Conservation (phyloP, 2,113 vertebrate species). For the Corynorhinus townsendii region DNA sequence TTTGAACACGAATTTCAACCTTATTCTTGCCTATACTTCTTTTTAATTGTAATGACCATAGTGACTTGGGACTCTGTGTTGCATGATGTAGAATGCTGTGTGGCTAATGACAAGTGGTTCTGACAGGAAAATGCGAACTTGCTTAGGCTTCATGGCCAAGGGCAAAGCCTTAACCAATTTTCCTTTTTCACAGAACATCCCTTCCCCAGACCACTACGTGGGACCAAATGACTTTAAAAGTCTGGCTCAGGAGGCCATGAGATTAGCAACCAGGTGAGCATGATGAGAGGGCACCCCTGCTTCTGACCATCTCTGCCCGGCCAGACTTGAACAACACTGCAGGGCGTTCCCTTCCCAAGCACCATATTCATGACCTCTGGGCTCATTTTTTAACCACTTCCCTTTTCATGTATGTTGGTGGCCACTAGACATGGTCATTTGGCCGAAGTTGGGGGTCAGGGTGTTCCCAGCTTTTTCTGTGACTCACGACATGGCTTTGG, state of each 20-base stretch:
- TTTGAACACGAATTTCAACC: neutral
- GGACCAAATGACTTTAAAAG: constrained; percentile 74
- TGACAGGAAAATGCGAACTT: neutral
- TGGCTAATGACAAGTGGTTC: neutral
- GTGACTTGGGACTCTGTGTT: neutral
- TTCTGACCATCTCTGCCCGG: neutral
- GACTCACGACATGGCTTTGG: constrained; percentile 23
- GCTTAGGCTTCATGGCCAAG: neutral
- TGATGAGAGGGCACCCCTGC: accelerated
- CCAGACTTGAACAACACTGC: neutral
- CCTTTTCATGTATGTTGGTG: neutral
- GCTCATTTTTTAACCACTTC: neutral
- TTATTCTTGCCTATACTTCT: neutral
- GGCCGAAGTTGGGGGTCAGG: neutral
- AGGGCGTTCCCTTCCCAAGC: neutral
- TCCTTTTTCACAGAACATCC: constrained; percentile 79
- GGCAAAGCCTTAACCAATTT: neutral
- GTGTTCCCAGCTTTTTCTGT: neutral
- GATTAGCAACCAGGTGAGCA: constrained; percentile 88
- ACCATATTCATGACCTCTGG: neutral
- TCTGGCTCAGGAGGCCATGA: constrained; percentile 83
- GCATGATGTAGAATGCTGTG: neutral
- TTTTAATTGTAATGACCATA: too few relatives aligned
- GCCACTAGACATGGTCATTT: neutral
- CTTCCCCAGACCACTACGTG: constrained; percentile 61